These are phyloP conservation scores for Murina feae DNA, from an alignment of 2,113 vertebrate genomes.

Conservation along the genomic window DNA sequence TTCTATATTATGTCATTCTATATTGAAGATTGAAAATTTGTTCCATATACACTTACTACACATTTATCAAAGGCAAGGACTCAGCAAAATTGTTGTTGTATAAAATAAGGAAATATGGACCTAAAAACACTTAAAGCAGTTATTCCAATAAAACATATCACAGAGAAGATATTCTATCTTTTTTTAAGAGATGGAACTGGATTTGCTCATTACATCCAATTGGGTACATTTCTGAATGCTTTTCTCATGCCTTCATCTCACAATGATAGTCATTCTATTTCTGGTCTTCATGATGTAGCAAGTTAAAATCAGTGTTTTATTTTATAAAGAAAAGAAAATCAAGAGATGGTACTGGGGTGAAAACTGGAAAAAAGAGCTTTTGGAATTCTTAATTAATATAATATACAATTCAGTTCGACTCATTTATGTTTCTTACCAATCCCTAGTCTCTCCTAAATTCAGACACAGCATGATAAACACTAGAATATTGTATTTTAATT, in stretches of 20 bases:
- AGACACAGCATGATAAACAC: background rate
- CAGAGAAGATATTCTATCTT: background rate
- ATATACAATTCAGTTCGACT: background rate
- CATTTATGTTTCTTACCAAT: background rate
- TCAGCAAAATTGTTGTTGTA: background rate
- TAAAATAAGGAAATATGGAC: background rate
- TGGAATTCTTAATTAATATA: background rate
- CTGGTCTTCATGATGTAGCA: background rate
- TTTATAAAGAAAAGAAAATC: background rate
- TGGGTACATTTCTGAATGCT: background rate
- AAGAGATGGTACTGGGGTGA: background rate
- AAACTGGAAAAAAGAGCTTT: conserved; percentile 1
- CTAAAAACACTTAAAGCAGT: background rate
- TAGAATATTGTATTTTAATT: conserved; percentile 6
- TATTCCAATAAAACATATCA: background rate
- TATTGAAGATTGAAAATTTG: conserved; percentile 5
- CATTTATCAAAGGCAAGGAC: background rate
- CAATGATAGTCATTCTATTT: background rate
- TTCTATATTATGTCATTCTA: conserved; percentile 2
- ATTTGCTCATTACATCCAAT: background rate
- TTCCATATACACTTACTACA: background rate
- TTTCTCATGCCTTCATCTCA: conserved; percentile 12
- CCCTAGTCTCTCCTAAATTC: background rate
- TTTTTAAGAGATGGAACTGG: background rate
- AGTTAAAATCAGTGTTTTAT: background rate